Base-by-base conservation (phyloP, 2,888 invertebrate genomes). In the Kryphioiulus occultus region DNA sequence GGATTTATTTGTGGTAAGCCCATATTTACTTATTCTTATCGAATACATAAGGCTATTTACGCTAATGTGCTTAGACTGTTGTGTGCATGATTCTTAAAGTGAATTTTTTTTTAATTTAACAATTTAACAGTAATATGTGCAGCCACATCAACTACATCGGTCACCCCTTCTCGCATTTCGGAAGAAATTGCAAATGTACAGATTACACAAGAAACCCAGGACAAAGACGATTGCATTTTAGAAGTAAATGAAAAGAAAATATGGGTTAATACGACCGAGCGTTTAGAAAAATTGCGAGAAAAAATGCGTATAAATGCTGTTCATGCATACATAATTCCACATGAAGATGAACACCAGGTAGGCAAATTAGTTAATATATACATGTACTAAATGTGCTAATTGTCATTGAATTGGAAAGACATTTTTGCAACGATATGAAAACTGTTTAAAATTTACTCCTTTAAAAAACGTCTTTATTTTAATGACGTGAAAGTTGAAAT, bases 291-390 rank as follows among this genome's bases (percentile, higher is more conserved):
- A 78, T 78, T 78, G 15, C 12, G 78, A 15, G 78, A 78, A 90
- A 93, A 94, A 90, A 90, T 91, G 1, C 92, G 92, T 84, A 92
- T 93, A 91, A 92, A 93, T 90, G 92, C 94, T 15, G 91, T 98
- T 26, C 93, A 95, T 32, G 98, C 97, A 0, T 96, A 97, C 91
- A 95, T 98, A 87, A 93, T 98, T 68, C 96, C 96, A 1, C 95
- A 96, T 0, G 94, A 94, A 12, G 98, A 98, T 92, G 95, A 96
- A 1, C 98, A 98, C 92, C 95, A 95, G 92, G 95, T 95, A 44
- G 83, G 35, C 7, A 35, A 35, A 35, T 35, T 35, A 35, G n/a
- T 35, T 35, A 35, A 35, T 35, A 35, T 35, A 7, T 4, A 4
- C 35, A 35, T n/a, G n/a, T n/a, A 35, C 7, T 35, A 35, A 35